A percentile compares a stretch with the other conserved stretches of the same genome.
phyloP scores from a whole-genome alignment of 2,888 invertebrate species.

The Perizoma flavofasciatum region DNA sequence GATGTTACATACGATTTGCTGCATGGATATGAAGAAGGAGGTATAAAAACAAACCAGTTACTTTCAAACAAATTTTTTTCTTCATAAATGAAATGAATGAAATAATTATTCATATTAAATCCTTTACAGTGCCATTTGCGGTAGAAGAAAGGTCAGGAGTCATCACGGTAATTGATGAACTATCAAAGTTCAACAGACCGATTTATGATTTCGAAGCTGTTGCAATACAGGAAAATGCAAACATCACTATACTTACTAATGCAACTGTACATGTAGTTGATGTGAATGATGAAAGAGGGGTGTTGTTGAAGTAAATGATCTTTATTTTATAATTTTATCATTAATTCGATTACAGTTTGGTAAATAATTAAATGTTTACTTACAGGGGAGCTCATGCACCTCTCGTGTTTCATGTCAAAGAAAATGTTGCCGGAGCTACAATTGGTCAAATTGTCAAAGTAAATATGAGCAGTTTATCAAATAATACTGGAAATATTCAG shows the following conservation, averaged over 20 bases:
- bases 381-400: slow-evolving; percentile 87
- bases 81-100: background rate
- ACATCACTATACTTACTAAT: slow-evolving; percentile 90
- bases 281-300: slow-evolving; percentile 87
- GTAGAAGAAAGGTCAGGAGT: slow-evolving; percentile 95
- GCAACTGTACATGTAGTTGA: slow-evolving; percentile 93
- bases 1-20: slow-evolving; percentile 90
- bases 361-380: slow-evolving; percentile 22
- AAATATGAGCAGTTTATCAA: slow-evolving; percentile 65
- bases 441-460: slow-evolving; percentile 89
- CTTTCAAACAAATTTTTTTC: background rate
- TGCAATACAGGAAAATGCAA: slow-evolving; percentile 85
- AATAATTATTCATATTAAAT: background rate
- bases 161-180: slow-evolving; percentile 91
- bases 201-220: slow-evolving; percentile 93
- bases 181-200: slow-evolving; percentile 87
- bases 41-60: slow-evolving; percentile 57
- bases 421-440: slow-evolving; percentile 89
- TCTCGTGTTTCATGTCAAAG: slow-evolving; percentile 89
- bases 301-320: slow-evolving; percentile 82
- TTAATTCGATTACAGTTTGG: slow-evolving; percentile 3
- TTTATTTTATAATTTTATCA: slow-evolving; percentile 21
- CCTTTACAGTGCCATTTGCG: slow-evolving; percentile 91
- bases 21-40: slow-evolving; percentile 93
- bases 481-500: slow-evolving; percentile 80